Base-by-base conservation (phyloP, 2,888 invertebrate genomes). In the Galeruca laticollis region DNA sequence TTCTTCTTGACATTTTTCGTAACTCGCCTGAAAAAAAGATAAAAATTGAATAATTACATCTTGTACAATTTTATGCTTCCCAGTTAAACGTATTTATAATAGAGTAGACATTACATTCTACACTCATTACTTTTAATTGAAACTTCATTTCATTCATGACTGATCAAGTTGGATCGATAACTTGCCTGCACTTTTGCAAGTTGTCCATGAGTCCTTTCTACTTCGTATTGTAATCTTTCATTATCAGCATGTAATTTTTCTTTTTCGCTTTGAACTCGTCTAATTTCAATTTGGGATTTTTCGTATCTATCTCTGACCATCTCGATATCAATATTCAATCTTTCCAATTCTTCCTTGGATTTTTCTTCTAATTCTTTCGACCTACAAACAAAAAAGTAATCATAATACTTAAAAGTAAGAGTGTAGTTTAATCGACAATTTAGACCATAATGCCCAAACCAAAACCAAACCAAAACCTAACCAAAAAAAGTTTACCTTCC, bases 341-440 rank as follows among this genome's bases (percentile, higher is more conserved):
- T 88, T 79, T 94, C 94, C 82, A 94, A 87, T 77, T 94, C 94
- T 82, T 94, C 94, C 80, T 96, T 95, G 33, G 94, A 92, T 83
- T 96, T 96, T 77, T 97, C 96, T 86, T 97, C 97, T 78, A 92
- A 90, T 85, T 97, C 97, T 84, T 96, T 96, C 63, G 94, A 92
- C 77, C 96, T 90, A 68, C 26, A 63, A 52, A 65, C 10, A 11
- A 59, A 49, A 2, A 5, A 15, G 8, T 18, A 18, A 18, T 2
- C 47, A 47, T n/a, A n/a, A n/a, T n/a, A n/a, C n/a, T n/a, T n/a
- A n/a, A 26, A 26, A 26, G 3, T 26, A 26, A 26, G 26, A 26
- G 4, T 3, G n/a, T n/a, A n/a, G n/a, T n/a, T n/a, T n/a, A 26
- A 5, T 26, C 3, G 26, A 26, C 6, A 6, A 26, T 26, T 26